Base-by-base conservation (phyloP, 2,888 invertebrate genomes). In the Tyria jacobaeae region DNA sequence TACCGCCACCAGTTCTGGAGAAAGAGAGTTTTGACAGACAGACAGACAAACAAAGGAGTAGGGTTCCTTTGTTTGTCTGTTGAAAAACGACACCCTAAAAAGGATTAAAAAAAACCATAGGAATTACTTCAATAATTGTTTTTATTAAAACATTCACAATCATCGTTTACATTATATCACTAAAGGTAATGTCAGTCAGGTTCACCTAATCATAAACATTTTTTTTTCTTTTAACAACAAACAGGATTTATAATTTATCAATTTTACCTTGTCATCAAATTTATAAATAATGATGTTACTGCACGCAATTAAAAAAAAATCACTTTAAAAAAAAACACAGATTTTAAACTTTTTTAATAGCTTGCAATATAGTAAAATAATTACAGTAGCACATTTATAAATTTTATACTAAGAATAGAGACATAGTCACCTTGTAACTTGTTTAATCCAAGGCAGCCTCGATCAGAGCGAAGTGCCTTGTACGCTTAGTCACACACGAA, bases 71-170 rank as follows among this genome's bases (percentile, higher is more conserved):
- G n/a, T n/a, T n/a, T n/a, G n/a, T n/a, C n/a, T n/a, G n/a, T n/a
- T n/a, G n/a, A n/a, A n/a, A n/a, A n/a, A n/a, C n/a, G n/a, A n/a
- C n/a, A n/a, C n/a, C n/a, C n/a, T n/a, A n/a, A n/a, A n/a, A n/a
- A n/a, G n/a, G n/a, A n/a, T n/a, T 34, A 25, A 37, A 64, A 60
- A 9, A 76, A n/a, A 31, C 27, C 6, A 31, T 6, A 2, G 1
- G 7, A 31, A 48, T 25, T 31, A 63, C 57, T 78, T 76, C 70
- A 15, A 55, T 66, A 73, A 67, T 78, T 76, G 75, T 73, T 84
- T 87, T 85, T 87, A 88, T 84, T 85, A 85, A 86, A 89, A 85
- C 86, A 83, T 88, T 88, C 86, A 88, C 88, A 90, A 89, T 89
- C 83, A 80, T 76, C 68, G 74, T 76, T 76, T 76, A 71, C 79